Evolutionary conservation across 2,797 vertebrate species (phyloP), one percentile per base, ranked within the genome.

Genomic region (Sciurus carolinensis): DNA sequence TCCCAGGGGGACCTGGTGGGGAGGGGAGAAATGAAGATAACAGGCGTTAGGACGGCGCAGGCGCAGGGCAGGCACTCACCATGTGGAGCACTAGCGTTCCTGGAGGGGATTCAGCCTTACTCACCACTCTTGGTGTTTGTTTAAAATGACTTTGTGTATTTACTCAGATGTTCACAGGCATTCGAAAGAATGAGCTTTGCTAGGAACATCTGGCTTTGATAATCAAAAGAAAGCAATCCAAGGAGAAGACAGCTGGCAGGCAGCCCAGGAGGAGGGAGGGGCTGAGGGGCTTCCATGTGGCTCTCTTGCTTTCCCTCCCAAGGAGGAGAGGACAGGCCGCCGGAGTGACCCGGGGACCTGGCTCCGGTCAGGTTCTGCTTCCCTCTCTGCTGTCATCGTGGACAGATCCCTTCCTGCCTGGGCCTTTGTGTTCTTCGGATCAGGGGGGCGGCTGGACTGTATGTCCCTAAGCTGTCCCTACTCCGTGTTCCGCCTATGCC

Each of bases 201-300:
- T 54, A 90, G 50, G 50, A 96, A 95, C 88, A 96, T 80, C 85
- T 95, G 92, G 87, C 81, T 95, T 95, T 96, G 62, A 83, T 90
- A 86, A 81, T 47, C 86, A 75, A 57, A 30, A 92, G 83, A 87
- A 89, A 91, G 64, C n/a, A 75, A 64, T 57, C 50, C 69, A 57
- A 47, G 77, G 59, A 90, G 72, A 91, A 95, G 77, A 22, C 30
- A 85, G n/a, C 11, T 87, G 90, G 81, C 62, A 80, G 92, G 59
- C 52, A 86, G 90, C 71, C 50, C 24, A 17, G 50, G 84, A 81
- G 76, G 66, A 80, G 54, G 15, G 30, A 30, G 1, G 4, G 26
- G 36, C 67, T 36, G 67, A 52, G 42, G 80, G 4, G 10, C 80
- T 81, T 86, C 71, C 62, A 13, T 11, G 42, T 17, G n/a, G 50